A percentile compares a stretch with the other conserved stretches of the same genome.
phyloP scores from a whole-genome alignment of 1,140 invertebrate species.

The Chlorops oryzae region DNA sequence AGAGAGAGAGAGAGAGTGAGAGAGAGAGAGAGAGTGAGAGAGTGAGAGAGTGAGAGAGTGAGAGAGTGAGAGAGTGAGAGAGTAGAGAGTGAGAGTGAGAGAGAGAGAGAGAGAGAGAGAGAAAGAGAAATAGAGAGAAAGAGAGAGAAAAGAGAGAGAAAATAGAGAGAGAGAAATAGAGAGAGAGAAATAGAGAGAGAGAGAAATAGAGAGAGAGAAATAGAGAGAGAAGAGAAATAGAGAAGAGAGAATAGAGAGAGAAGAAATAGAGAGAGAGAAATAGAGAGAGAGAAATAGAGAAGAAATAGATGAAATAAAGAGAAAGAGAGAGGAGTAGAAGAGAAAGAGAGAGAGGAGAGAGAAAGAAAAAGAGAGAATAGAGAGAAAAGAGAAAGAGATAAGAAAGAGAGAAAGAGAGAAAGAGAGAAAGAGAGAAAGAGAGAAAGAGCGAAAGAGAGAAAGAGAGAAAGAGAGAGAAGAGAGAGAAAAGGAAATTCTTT shows the following conservation, averaged over 20 bases:
- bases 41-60: neutral
- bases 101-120: neutral
- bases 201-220: too few relatives aligned
- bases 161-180: neutral
- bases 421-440: neutral
- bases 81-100: neutral
- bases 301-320: neutral
- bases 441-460: neutral
- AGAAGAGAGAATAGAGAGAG: too few relatives aligned
- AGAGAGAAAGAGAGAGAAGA: too few relatives aligned
- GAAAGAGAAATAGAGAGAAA: neutral
- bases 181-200: too few relatives aligned
- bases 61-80: neutral
- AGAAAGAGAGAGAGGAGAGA: neutral
- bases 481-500: too few relatives aligned
- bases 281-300: too few relatives aligned
- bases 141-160: neutral
- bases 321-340: neutral
- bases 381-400: neutral
- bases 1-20: neutral
- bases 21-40: neutral
- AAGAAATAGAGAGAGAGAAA: too few relatives aligned
- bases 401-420: neutral
- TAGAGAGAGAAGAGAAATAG: too few relatives aligned
- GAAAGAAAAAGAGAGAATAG: neutral